Percentiles rank a stretch among this genome's conserved stretches.
These are phyloP conservation scores for Deroptyus accipitrinus DNA, from an alignment of 2,113 vertebrate species.

Conservation along the genomic window DNA sequence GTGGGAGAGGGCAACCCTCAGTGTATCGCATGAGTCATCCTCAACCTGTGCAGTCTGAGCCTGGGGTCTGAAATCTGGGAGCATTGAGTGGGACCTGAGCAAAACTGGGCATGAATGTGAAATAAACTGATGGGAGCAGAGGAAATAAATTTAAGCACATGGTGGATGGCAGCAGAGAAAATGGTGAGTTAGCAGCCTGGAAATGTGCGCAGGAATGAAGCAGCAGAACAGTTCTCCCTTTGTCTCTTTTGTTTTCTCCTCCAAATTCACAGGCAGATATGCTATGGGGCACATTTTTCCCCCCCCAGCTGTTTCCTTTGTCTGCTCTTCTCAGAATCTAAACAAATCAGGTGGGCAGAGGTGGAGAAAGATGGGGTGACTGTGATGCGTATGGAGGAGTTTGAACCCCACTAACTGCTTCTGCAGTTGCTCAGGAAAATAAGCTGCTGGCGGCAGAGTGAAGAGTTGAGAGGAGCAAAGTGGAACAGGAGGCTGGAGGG, in stretches of 20 bases:
- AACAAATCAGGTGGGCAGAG: background rate
- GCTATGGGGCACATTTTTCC: background rate
- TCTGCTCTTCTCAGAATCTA: background rate
- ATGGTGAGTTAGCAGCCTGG: background rate
- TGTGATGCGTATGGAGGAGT: rapidly evolving
- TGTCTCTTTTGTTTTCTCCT: background rate
- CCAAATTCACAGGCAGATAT: background rate
- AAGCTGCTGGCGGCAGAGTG: background rate
- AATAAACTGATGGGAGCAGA: background rate
- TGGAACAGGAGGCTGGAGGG: background rate
- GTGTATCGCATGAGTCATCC: background rate
- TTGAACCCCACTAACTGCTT: background rate
- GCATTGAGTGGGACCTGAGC: background rate
- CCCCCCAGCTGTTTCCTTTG: background rate
- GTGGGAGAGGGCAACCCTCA: background rate
- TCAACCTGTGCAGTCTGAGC: background rate
- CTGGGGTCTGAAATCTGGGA: background rate
- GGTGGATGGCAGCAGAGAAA: background rate
- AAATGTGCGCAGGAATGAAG: rapidly evolving
- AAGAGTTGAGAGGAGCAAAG: background rate
- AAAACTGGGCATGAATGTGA: rapidly evolving
- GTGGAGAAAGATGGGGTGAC: background rate
- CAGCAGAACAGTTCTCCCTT: background rate
- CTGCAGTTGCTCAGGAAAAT: background rate
- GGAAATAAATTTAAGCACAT: rapidly evolving